Percentiles rank a stretch among this genome's conserved stretches.
These are phyloP conservation scores for Microcebus tavaratra DNA, from an alignment of 2,113 vertebrate genomes.

Conservation along the genomic window DNA sequence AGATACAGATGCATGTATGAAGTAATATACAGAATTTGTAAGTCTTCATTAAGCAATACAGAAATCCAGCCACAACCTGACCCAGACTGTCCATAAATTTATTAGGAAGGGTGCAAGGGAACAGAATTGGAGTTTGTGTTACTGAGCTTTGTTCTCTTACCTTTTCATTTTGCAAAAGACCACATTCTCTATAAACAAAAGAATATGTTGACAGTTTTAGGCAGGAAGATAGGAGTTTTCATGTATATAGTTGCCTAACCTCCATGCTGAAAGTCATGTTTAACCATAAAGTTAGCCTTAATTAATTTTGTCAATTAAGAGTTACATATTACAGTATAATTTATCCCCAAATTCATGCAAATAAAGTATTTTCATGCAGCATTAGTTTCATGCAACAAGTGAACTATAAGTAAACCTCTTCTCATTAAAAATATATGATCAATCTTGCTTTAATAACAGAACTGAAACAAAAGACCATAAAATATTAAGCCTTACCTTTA, in stretches of 20 bases:
- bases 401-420: conserved; percentile 85
- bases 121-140: conserved; percentile 96
- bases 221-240: conserved; percentile 98
- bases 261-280: conserved; percentile 97
- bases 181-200: conserved; percentile 99
- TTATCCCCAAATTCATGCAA: conserved; percentile 86
- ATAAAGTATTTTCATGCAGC: conserved; percentile 90
- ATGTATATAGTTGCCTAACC: conserved; percentile 98
- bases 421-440: conserved; percentile 83
- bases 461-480: conserved; percentile 76
- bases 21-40: conserved; percentile 80
- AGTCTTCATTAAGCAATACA: conserved; percentile 87
- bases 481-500: conserved; percentile 92
- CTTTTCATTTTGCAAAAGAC: conserved; percentile 99
- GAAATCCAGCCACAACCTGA: conserved; percentile 87
- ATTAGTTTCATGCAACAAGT: conserved; percentile 90
- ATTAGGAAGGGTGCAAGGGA: conserved; percentile 91
- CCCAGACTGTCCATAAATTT: conserved; percentile 83
- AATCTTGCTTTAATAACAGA: conserved; percentile 81
- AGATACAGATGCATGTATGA: conserved; percentile 68
- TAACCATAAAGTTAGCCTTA: conserved; percentile 89
- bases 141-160: conserved; percentile 99
- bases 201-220: conserved; percentile 99
- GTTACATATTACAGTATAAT: conserved; percentile 83
- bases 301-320: conserved; percentile 87